These are phyloP conservation scores for Rhabdomys pumilio DNA, from an alignment of 2,797 vertebrate species.

Conservation along the genomic window DNA sequence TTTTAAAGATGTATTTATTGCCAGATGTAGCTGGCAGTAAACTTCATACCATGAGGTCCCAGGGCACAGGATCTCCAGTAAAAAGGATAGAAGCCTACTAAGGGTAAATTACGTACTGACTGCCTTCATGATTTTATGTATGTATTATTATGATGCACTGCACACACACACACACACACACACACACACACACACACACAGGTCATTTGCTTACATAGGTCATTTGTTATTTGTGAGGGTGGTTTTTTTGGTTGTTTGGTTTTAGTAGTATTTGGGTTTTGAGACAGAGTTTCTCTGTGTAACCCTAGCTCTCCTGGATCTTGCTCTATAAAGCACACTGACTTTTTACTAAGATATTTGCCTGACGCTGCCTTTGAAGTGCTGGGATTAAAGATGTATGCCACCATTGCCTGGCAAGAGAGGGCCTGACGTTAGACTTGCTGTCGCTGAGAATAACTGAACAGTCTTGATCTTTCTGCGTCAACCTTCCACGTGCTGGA, in stretches of 20 bases:
- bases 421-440: not conserved
- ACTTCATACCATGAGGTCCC: not conserved
- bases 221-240: too few relatives aligned
- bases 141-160: not conserved
- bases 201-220: too few relatives aligned
- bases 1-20: not conserved
- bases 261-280: not conserved
- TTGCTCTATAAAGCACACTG: not conserved
- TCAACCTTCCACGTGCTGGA: not conserved
- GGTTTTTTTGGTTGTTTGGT: not conserved
- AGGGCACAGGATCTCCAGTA: not conserved
- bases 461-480: not conserved
- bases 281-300: not conserved
- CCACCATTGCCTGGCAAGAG: not conserved
- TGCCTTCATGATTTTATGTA: not conserved
- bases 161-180: not conserved
- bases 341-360: not conserved
- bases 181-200: too few relatives aligned
- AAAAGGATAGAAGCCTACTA: not conserved
- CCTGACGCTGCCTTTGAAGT: not conserved
- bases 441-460: not conserved
- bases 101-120: not conserved
- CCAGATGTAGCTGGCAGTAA: not conserved
- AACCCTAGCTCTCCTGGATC: not conserved
- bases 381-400: not conserved